Evolutionary conservation across 2,888 invertebrate genomes (phyloP), one percentile per base, ranked within the genome.

Genomic region (Tachina lurida): DNA sequence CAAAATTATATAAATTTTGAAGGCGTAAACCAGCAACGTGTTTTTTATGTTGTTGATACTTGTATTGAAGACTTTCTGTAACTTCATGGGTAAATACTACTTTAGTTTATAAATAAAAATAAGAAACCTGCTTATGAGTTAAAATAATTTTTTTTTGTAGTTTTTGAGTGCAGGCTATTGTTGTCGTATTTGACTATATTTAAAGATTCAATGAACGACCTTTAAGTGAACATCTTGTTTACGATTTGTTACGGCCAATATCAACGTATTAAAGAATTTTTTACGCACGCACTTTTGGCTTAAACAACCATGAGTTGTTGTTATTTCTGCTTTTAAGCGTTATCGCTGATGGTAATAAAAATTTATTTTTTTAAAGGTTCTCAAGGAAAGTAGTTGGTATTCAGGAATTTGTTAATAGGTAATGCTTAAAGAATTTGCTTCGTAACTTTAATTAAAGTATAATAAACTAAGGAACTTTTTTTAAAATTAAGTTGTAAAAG

Each of bases 151-250:
- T 19, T 74, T 84, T 74, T 49, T 60, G 31, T 71, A 19, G 41
- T 4, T 3, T 45, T 54, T 31, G 31, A 60, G 52, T 41, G 7
- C 0, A 56, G 43, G 43, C 43, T 71, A 19, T 77, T 78, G 71
- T 82, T 68, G 63, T 67, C 12, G 15, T 70, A 39, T 45, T 52
- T 81, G 22, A 45, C 19, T 52, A 47, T 67, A 83, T 86, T 83
- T 67, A 83, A 67, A 73, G 49, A 80, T 76, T 79, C 86, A 80
- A 79, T 73, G 79, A 86, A 86, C 82, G 85, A 86, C 83, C 85
- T 83, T 83, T 81, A 86, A 67, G 76, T 73, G 75, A 62, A 76
- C 62, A 70, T 76, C 83, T 80, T 83, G 52, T 86, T 86, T 79
- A 17, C 71, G 62, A 86, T 86, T 83, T 68, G 73, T 73, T 83